These are phyloP conservation scores for Caenorhabditis japonica DNA, from an alignment of 2,888 invertebrate genomes.

Conservation along the genomic window DNA sequence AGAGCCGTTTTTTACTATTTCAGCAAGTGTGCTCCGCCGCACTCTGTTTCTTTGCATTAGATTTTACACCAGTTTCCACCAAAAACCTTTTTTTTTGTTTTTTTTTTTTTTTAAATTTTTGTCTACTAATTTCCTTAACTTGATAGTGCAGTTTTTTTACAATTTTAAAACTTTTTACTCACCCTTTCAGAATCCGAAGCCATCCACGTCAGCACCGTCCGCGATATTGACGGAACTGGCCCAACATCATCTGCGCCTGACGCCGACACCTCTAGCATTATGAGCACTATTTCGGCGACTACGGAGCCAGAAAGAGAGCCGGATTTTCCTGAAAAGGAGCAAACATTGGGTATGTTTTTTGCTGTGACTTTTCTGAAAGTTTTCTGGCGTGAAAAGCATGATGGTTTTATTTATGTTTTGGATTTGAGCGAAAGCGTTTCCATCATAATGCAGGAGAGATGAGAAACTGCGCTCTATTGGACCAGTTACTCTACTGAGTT, in stretches of 20 bases:
- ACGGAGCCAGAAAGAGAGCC: slow-evolving; percentile 17
- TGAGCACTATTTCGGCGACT: slow-evolving; percentile 19
- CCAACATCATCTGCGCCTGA: neutral
- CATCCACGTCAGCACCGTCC: slow-evolving; percentile 42
- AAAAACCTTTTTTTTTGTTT: slow-evolving; percentile 4
- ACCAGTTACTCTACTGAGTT: slow-evolving; percentile 1
- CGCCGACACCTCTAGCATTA: slow-evolving; percentile 33
- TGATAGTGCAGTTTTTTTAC: neutral
- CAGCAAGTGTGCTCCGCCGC: no score
- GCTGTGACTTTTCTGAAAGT: no score
- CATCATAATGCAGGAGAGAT: no score
- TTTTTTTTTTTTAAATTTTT: slow-evolving; percentile 6
- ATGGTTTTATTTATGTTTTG: no score
- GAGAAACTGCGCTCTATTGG: no score
- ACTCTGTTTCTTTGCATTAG: neutral
- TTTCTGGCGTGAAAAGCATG: no score
- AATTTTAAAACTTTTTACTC: slow-evolving; percentile 5
- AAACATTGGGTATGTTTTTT: neutral
- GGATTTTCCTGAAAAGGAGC: slow-evolving; percentile 10
- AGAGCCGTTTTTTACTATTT: no score
- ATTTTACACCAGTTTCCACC: neutral
- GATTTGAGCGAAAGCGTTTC: no score
- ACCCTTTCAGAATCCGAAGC: slow-evolving; percentile 28
- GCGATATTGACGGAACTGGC: slow-evolving; percentile 31
- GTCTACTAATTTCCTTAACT: neutral